Evolutionary conservation across 2,113 vertebrate species (phyloP).

Genomic region (Chloebia gouldiae): DNA sequence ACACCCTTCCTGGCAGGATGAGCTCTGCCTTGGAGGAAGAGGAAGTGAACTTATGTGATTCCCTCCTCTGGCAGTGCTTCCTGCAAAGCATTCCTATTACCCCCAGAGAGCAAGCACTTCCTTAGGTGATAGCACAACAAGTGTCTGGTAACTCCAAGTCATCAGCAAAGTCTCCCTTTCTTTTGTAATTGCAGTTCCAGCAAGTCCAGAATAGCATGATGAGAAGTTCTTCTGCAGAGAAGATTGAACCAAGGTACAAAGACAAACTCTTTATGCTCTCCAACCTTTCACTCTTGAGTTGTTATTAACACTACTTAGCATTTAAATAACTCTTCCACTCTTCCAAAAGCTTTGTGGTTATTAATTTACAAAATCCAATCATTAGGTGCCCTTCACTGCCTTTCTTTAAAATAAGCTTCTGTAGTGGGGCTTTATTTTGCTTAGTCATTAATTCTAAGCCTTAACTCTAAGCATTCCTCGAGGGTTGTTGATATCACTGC

Average conservation of each 20-base stretch:
- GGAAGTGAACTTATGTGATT: neutral
- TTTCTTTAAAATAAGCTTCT: neutral
- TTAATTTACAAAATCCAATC: neutral
- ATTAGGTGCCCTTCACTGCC: neutral
- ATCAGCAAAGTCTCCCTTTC: neutral
- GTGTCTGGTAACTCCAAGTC: neutral
- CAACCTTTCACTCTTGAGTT: neutral
- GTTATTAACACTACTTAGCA: neutral
- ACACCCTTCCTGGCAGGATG: neutral
- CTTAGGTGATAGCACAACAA: neutral
- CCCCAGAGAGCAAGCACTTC: neutral
- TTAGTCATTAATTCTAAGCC: neutral
- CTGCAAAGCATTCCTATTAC: neutral
- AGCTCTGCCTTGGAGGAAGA: neutral
- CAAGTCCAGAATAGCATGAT: constrained; percentile 93
- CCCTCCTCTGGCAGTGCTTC: neutral
- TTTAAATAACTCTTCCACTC: neutral
- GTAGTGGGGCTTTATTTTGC: neutral
- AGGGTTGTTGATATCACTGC: neutral
- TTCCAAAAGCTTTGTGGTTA: neutral
- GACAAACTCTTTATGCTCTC: neutral
- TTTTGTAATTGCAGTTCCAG: constrained; percentile 85
- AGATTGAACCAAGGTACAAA: constrained; percentile 90
- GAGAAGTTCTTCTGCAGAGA: constrained; percentile 84
- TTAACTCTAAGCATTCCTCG: neutral